Conservation (phyloP, 2,113 vertebrate genomes). For the Silurus asotus region DNA sequence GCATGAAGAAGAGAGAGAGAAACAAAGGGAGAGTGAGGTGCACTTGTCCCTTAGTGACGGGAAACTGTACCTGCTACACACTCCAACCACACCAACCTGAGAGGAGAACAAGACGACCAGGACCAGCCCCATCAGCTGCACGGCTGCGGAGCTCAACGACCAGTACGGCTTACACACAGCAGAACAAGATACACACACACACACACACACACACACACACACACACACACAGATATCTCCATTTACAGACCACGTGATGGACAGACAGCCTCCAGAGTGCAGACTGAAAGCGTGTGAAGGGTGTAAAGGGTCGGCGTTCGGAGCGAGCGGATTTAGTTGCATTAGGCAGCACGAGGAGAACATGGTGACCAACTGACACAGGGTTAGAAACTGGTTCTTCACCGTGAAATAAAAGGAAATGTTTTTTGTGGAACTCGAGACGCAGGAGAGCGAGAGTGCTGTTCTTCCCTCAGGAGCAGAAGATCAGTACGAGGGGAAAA, state of each 20-base stretch:
- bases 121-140: slow-evolving; percentile 49
- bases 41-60: slow-evolving; percentile 41
- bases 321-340: not conserved
- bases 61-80: slow-evolving; percentile 52
- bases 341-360: not conserved
- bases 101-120: slow-evolving; percentile 45
- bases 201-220: slow-evolving; percentile 19
- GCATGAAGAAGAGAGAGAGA: slow-evolving; percentile 52
- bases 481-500: not conserved
- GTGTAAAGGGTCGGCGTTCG: not conserved
- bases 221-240: slow-evolving; percentile 5
- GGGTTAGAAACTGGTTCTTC: slow-evolving; percentile 9
- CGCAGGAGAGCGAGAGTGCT: not conserved
- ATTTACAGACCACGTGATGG: slow-evolving; percentile 20
- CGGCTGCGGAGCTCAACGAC: slow-evolving; percentile 28
- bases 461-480: slow-evolving; percentile 29
- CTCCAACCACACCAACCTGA: slow-evolving; percentile 57
- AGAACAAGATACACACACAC: slow-evolving; percentile 2
- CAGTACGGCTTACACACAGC: slow-evolving; percentile 33
- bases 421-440: slow-evolving; percentile 1
- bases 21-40: slow-evolving; percentile 52
- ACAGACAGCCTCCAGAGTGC: slow-evolving; percentile 24
- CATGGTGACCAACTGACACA: not conserved
- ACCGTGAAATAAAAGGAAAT: not conserved
- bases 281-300: slow-evolving; percentile 8